Evolutionary conservation across 2,888 invertebrate species (phyloP), one percentile per base, ranked within the genome.

Genomic region (Bruchidius siliquastri): DNA sequence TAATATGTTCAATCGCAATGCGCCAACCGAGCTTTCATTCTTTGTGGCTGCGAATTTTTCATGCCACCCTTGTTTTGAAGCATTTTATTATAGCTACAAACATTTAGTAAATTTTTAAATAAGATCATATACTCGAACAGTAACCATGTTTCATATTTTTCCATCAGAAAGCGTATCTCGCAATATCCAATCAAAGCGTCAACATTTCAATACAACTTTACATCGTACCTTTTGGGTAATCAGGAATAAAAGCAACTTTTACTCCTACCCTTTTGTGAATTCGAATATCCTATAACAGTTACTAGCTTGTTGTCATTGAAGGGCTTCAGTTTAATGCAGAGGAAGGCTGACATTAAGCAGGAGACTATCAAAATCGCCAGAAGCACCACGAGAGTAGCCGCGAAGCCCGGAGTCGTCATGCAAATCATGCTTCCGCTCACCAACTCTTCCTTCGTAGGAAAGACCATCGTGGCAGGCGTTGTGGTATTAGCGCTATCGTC

Each of bases 401-500:
- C 94, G 83, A 97, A 97, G 18, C 96, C 96, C n/a, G 96, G 94
- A 3, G 96, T 96, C 0, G 96, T 96, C 96, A 97, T 96, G 86
- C 96, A 97, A 78, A 97, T 96, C 76, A 96, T 88, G 22, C 91
- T 91, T 67, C 82, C 82, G 74, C 83, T 83, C 2, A 32, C 22
- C 22, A 85, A 75, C 78, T 90, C 90, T 79, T 91, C 90, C 20
- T 89, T 87, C 2, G 92, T 91, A 2, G 95, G 94, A 82, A 93
- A 92, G 0, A 93, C 89, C 89, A 93, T 90, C 0, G 95, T 90
- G 69, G 88, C 86, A 20, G 91, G 89, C 70, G 90, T 87, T 3
- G 90, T 89, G 66, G 90, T 89, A 68, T 90, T 88, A 71, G 86
- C 88, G 72, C 86, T 88, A 76, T 94, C 94, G 79, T 95, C 94